Evolutionary conservation across 2,797 vertebrate genomes (phyloP).

Genomic region (Eulemur mongoz): DNA sequence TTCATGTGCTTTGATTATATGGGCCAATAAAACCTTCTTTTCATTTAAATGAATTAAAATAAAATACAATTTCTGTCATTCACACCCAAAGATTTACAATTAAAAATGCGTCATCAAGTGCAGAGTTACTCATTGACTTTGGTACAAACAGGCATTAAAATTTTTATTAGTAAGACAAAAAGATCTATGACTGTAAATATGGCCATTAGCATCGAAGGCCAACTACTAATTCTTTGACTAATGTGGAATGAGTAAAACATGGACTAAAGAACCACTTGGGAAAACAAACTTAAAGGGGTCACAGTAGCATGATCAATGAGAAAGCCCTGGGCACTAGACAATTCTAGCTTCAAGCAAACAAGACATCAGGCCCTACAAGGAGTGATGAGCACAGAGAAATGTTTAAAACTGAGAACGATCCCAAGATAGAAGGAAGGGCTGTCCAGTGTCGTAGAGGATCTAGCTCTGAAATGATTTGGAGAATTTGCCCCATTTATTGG

Average conservation of each 20-base stretch:
- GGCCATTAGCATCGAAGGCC: neutral
- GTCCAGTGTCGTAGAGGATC: neutral
- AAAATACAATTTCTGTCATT: neutral
- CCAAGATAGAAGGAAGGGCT: neutral
- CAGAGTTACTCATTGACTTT: neutral
- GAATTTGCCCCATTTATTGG: neutral
- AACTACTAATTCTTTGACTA: neutral
- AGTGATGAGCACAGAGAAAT: neutral
- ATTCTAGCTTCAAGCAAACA: neutral
- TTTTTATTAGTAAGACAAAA: neutral
- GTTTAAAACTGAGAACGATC: neutral
- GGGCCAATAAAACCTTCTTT: neutral
- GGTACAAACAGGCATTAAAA: neutral
- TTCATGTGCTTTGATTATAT: neutral
- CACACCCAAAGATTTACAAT: neutral
- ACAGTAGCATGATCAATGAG: neutral
- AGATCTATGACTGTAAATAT: neutral
- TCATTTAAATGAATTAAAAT: conserved; percentile 15
- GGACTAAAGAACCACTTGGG: neutral
- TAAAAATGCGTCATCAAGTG: neutral
- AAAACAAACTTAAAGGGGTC: neutral
- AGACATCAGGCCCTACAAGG: no score
- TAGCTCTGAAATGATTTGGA: neutral
- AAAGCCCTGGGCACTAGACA: neutral
- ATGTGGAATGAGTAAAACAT: neutral